A percentile compares a stretch with the other conserved stretches of the same genome.
These are phyloP conservation scores for Salvelinus sp. DNA, from an alignment of 2,113 vertebrate species.

Conservation along the genomic window DNA sequence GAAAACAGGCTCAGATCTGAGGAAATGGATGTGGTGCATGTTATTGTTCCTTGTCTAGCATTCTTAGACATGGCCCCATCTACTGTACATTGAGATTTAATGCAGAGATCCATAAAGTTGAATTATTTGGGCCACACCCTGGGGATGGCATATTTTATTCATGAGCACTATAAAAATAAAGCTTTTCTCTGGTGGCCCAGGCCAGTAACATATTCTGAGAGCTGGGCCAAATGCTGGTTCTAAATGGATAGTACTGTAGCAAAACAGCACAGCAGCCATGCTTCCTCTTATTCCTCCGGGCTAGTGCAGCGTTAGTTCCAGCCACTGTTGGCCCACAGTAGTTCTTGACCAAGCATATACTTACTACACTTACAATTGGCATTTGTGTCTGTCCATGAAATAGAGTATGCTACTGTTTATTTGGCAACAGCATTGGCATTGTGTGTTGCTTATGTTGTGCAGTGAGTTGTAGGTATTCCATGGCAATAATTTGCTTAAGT, in stretches of 20 bases:
- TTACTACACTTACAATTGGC: not conserved
- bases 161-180: slow-evolving; percentile 75
- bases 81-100: slow-evolving; percentile 66
- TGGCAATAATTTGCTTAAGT: slow-evolving; percentile 44
- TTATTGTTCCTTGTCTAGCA: slow-evolving; percentile 71
- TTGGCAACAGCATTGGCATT: not conserved
- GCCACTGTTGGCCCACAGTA: not conserved
- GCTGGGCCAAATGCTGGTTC: slow-evolving; percentile 60
- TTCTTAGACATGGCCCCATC: slow-evolving; percentile 59
- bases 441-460: not conserved
- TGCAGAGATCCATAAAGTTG: slow-evolving; percentile 61
- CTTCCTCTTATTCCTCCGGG: slow-evolving; percentile 11
- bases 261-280: slow-evolving; percentile 6
- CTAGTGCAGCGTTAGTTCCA: not conserved
- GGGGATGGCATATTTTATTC: slow-evolving; percentile 74
- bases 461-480: not conserved
- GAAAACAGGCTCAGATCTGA: not conserved
- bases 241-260: slow-evolving; percentile 34
- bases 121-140: slow-evolving; percentile 53
- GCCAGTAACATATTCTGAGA: slow-evolving; percentile 64
- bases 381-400: not conserved
- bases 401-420: not conserved
- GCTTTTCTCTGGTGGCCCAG: slow-evolving; percentile 64
- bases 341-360: not conserved
- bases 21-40: slow-evolving; percentile 20